These are phyloP conservation scores for Lytechinus pictus DNA, from an alignment of 35 echinoderm and acorn worm genomes.

Conservation along the genomic window DNA sequence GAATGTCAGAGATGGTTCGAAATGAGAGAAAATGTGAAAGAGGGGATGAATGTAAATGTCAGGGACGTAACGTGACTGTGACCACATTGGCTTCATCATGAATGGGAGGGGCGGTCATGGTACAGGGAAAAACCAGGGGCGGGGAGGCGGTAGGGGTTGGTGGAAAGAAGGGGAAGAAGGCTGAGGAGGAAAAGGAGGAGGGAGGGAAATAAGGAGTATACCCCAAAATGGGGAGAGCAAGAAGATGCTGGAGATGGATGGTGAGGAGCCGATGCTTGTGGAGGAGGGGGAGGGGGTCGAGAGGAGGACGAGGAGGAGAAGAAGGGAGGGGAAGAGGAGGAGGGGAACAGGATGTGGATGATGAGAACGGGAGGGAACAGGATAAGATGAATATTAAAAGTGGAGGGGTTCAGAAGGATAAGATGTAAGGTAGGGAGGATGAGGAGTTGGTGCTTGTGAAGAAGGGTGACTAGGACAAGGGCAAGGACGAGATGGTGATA, in stretches of 20 bases:
- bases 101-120: neutral
- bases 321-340: neutral
- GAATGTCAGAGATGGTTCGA: constrained; percentile 9
- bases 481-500: too few species aligned
- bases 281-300: neutral
- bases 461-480: too few species aligned
- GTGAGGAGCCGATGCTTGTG: neutral
- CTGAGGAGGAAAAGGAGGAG: neutral
- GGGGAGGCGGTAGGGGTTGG: neutral
- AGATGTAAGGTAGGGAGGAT: too few species aligned
- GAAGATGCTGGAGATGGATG: too few species aligned
- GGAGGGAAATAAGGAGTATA: neutral
- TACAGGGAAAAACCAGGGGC: neutral
- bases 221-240: too few species aligned
- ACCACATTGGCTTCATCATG: neutral
- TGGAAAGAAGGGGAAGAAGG: neutral
- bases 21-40: neutral
- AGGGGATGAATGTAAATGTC: neutral
- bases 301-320: neutral
- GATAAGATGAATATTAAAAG: neutral
- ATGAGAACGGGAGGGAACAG: neutral
- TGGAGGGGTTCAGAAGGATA: too few species aligned
- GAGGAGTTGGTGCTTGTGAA: too few species aligned
- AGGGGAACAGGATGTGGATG: neutral
- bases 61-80: neutral